Conservation (phyloP, 1,140 invertebrate species). For the Harlomillsia oculata region DNA sequence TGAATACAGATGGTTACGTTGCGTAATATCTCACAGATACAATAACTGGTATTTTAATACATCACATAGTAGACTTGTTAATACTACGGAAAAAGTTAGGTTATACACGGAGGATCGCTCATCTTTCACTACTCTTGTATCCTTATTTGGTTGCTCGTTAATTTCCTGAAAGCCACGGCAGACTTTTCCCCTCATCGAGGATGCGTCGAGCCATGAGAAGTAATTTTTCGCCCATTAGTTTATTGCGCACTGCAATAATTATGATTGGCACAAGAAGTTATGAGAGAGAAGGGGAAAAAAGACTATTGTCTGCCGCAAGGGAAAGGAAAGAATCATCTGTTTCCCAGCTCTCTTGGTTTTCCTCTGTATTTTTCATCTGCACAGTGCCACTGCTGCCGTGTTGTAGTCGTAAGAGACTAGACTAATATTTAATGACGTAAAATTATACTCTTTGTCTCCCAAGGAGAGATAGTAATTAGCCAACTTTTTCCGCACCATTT, state of each 20-base stretch:
- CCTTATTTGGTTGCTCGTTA: no score
- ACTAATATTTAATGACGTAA: conserved; percentile 30
- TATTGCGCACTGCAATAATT: conserved; percentile 24
- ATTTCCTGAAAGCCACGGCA: no score
- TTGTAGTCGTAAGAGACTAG: no score
- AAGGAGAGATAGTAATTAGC: conserved; percentile 30
- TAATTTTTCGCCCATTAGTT: conserved; percentile 30
- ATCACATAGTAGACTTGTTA: no score
- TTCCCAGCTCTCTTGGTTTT: conserved; percentile 1
- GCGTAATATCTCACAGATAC: no score
- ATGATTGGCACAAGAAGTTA: conserved; percentile 27
- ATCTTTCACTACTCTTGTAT: no score
- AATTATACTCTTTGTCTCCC: conserved; percentile 28
- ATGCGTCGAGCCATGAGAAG: conserved; percentile 12
- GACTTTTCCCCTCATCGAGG: no score
- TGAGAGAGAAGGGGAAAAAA: background rate
- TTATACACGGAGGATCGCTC: no score
- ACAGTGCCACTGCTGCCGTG: background rate
- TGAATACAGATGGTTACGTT: no score
- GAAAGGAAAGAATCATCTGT: background rate
- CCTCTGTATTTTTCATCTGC: background rate
- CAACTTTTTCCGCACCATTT: conserved; percentile 27
- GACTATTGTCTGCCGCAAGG: background rate
- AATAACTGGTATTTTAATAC: no score
- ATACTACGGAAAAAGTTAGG: no score